Evolutionary conservation across 2,888 invertebrate species (phyloP).

Genomic region (Alloplasta piceator): DNA sequence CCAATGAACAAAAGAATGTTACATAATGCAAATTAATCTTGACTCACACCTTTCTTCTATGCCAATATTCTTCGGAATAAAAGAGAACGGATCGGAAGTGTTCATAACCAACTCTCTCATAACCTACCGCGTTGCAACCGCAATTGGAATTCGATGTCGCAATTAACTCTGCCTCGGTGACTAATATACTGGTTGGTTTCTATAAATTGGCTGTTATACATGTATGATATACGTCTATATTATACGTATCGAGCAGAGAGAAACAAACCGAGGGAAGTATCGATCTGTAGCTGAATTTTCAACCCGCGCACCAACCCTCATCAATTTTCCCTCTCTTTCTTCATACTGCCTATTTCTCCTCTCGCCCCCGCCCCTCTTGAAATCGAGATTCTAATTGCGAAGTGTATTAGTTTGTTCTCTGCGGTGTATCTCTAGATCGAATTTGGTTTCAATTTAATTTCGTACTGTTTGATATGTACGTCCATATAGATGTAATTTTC

Average conservation of each 20-base stretch:
- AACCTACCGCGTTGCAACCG: slow-evolving; percentile 48
- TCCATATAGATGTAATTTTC: not conserved
- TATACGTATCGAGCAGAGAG: slow-evolving; percentile 16
- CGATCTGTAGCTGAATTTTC: slow-evolving; percentile 52
- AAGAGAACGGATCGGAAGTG: slow-evolving; percentile 11
- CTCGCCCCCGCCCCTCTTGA: slow-evolving; percentile 15
- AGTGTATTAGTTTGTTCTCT: slow-evolving; percentile 58
- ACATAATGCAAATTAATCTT: no score
- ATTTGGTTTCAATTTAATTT: slow-evolving; percentile 60
- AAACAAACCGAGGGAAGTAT: slow-evolving; percentile 34
- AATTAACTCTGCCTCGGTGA: slow-evolving; percentile 59
- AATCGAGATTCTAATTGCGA: slow-evolving; percentile 57
- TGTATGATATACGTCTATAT: not conserved
- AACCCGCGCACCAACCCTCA: slow-evolving; percentile 35
- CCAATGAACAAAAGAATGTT: no score
- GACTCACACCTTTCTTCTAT: no score
- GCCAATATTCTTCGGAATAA: not conserved
- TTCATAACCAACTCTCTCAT: slow-evolving; percentile 44
- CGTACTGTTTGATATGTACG: slow-evolving; percentile 19
- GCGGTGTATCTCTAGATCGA: slow-evolving; percentile 42
- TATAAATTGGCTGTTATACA: slow-evolving; percentile 44
- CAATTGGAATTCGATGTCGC: slow-evolving; percentile 46
- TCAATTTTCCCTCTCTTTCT: slow-evolving; percentile 27
- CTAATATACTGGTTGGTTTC: slow-evolving; percentile 54
- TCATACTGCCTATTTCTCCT: slow-evolving; percentile 8